These are phyloP conservation scores for Platycercus adscitus DNA, from an alignment of 2,113 vertebrate species.

Conservation along the genomic window DNA sequence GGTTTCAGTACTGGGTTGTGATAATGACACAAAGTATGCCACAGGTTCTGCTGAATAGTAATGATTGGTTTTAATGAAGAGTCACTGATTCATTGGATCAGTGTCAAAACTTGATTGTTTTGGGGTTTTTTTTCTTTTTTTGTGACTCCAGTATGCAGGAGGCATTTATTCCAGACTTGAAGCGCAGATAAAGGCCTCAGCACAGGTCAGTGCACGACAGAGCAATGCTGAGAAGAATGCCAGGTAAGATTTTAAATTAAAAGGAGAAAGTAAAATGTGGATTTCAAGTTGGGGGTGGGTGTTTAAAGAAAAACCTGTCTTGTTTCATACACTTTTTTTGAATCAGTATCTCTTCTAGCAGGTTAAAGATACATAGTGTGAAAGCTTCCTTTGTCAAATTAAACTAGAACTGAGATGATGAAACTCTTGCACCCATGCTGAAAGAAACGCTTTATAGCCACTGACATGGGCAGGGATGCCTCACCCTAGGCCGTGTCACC, in stretches of 20 bases:
- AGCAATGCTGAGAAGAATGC: constrained; percentile 83
- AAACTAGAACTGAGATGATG: neutral
- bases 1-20: neutral
- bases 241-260: constrained; percentile 65
- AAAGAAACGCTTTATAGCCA: neutral
- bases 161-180: constrained; percentile 93
- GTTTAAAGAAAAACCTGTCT: neutral
- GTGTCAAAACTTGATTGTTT: neutral
- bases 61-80: neutral
- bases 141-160: constrained; percentile 79
- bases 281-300: neutral
- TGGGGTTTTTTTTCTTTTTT: neutral
- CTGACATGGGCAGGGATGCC: neutral
- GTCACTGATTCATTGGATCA: neutral
- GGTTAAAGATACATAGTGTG: neutral
- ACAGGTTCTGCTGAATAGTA: neutral
- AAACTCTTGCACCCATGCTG: neutral
- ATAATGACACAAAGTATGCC: neutral
- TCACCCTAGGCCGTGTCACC: neutral
- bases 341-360: neutral
- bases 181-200: constrained; percentile 85
- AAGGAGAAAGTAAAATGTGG: neutral
- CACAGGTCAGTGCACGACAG: constrained; percentile 79
- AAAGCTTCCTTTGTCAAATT: neutral
- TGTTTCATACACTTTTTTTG: rapidly evolving